These are phyloP conservation scores for Gymnogyps californianus DNA, from an alignment of 2,113 vertebrate species.

Conservation along the genomic window DNA sequence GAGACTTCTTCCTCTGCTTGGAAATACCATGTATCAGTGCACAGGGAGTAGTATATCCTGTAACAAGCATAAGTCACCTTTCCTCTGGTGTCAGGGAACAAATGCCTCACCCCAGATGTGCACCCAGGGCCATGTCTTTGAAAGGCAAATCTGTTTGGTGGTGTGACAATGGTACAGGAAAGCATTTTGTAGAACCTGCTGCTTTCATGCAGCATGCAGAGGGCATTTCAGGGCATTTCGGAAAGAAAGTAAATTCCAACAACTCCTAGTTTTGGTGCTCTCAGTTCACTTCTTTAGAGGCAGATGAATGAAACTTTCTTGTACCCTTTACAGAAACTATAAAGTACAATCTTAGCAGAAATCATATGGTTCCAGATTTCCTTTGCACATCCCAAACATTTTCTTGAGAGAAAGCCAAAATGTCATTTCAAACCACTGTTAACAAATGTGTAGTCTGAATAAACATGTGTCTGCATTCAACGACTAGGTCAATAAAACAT, in stretches of 20 bases:
- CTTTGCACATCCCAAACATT: background rate
- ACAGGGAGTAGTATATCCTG: background rate
- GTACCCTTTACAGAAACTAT: background rate
- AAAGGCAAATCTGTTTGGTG: background rate
- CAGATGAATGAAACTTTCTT: background rate
- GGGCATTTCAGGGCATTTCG: background rate
- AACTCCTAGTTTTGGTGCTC: background rate
- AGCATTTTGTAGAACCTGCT: background rate
- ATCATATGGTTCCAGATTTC: background rate
- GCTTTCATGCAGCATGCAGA: background rate
- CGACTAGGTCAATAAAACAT: background rate
- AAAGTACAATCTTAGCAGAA: constrained; percentile 3
- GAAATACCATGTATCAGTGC: background rate
- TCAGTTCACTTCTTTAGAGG: background rate
- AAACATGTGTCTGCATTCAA: background rate
- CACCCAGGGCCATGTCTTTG: background rate
- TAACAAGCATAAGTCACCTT: background rate
- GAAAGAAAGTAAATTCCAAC: background rate
- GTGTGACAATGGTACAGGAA: background rate
- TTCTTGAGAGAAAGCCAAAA: background rate
- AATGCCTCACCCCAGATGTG: background rate
- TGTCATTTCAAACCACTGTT: constrained; percentile 14
- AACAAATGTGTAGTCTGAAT: constrained; percentile 3
- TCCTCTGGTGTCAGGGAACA: background rate
- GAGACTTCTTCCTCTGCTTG: background rate